These are phyloP conservation scores for Andrena chrysosceles DNA, from an alignment of 2,888 invertebrate genomes.

Conservation along the genomic window DNA sequence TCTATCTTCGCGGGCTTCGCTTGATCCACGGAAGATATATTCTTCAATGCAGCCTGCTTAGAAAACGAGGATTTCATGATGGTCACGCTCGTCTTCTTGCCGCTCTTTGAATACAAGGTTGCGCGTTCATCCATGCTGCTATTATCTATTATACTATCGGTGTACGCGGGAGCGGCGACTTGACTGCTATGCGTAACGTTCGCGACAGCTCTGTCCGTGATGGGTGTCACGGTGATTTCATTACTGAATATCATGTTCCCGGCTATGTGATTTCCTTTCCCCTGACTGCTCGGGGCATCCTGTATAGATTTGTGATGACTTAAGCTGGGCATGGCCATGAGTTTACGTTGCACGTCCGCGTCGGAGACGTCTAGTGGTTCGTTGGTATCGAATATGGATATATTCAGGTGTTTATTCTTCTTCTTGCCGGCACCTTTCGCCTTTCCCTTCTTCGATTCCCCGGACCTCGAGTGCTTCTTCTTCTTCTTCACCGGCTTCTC, in stretches of 20 bases:
- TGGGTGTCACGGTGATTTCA: conserved; percentile 50
- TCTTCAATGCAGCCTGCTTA: conserved; percentile 32
- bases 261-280: conserved; percentile 53
- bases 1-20: conserved; percentile 34
- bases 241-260: conserved; percentile 61
- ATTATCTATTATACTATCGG: conserved; percentile 15
- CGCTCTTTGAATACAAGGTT: conserved; percentile 20
- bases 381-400: conserved; percentile 39
- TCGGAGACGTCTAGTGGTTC: conserved; percentile 79
- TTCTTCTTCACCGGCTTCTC: conserved; percentile 66
- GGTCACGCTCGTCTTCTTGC: conserved; percentile 8
- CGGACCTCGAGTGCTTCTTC: conserved; percentile 72
- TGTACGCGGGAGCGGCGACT: neutral
- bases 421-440: conserved; percentile 40
- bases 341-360: conserved; percentile 77
- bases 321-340: conserved; percentile 79
- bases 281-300: conserved; percentile 50
- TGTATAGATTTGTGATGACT: conserved; percentile 55
- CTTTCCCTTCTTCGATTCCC: conserved; percentile 60
- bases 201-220: conserved; percentile 56
- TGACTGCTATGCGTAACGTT: conserved; percentile 56
- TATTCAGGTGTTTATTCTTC: conserved; percentile 55
- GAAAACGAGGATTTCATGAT: conserved; percentile 26
- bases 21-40: neutral
- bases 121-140: neutral